Evolutionary conservation across 2,888 invertebrate species (phyloP).

Genomic region (Hypsopygia costalis): DNA sequence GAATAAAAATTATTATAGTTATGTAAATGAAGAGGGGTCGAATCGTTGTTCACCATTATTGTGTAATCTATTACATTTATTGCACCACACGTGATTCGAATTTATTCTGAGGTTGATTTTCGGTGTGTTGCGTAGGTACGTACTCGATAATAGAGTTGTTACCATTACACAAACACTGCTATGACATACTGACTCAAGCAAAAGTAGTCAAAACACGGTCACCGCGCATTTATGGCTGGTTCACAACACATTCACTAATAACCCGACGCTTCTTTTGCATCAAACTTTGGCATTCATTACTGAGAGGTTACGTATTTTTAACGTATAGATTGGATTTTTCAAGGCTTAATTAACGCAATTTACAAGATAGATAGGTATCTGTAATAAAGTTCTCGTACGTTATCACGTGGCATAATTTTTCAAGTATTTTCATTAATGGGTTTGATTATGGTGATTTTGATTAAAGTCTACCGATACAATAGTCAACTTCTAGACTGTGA

Average conservation of each 20-base stretch:
- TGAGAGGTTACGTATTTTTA: too few species aligned
- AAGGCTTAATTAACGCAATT: too few species aligned
- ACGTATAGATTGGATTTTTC: too few species aligned
- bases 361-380: too few species aligned
- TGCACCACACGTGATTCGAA: constrained; percentile 26
- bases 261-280: too few species aligned
- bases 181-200: constrained; percentile 3
- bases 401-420: too few species aligned
- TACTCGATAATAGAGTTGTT: constrained; percentile 4
- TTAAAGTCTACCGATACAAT: too few species aligned
- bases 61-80: constrained; percentile 18
- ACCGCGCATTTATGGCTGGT: neutral
- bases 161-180: constrained; percentile 1
- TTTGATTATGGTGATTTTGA: too few species aligned
- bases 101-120: constrained; percentile 24
- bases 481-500: too few species aligned
- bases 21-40: constrained; percentile 12
- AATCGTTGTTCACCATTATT: constrained; percentile 18
- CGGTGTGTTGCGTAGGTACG: constrained; percentile 11
- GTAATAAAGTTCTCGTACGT: too few species aligned
- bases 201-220: neutral
- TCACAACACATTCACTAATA: neutral
- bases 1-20: constrained; percentile 4
- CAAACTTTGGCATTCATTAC: too few species aligned
- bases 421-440: too few species aligned